Base-by-base conservation (phyloP, 64 coral and sea anemone species). In the Montipora efflorescens region DNA sequence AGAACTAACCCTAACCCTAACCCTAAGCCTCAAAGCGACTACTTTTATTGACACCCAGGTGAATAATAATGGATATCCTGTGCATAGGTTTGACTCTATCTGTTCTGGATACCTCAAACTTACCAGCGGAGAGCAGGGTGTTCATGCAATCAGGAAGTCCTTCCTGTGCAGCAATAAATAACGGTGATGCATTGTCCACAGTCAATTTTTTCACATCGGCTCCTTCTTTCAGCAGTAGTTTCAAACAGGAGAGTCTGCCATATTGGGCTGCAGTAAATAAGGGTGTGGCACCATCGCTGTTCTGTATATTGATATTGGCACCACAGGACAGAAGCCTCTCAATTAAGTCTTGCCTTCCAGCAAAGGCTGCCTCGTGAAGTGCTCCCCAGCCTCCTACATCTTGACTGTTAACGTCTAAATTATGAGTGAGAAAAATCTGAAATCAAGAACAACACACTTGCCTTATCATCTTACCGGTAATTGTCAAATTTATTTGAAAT, bases 131-230 rank as follows among this genome's bases (percentile, higher is more conserved):
- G 19, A 98, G 71, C 0, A 98, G 79, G 21, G 74, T 59, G 55
- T 89, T 76, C 14, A 98, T 74, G 62, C 93, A 98, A 7, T 66
- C 43, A 48, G 18, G 22, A 28, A 92, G 87, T 0, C 96, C 96
- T 91, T 98, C 93, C 47, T 98, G 96, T 8, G 96, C 88, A 4
- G 96, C 92, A 79, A 98, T 98, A 58, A 92, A 98, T 19, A 95
- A 49, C 13, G 96, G 88, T 8, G 93, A 88, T 16, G 96, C 93
- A n/a, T 80, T 71, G 51, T 98, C 93, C 1, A 76, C 77, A 49
- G 96, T 95, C 7, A 79, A 44, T 11, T 95, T 79, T 23, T 89
- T 88, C 8, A 95, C 36, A 84, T 89, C 55, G 4, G 89, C 96
- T 57, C 81, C 67, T 2, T 85, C 19, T 82, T 94, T 82, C 22